A percentile compares a stretch with the other conserved stretches of the same genome.
Evolutionary conservation across 2,113 vertebrate species (phyloP).

Genomic region (Gobius niger): DNA sequence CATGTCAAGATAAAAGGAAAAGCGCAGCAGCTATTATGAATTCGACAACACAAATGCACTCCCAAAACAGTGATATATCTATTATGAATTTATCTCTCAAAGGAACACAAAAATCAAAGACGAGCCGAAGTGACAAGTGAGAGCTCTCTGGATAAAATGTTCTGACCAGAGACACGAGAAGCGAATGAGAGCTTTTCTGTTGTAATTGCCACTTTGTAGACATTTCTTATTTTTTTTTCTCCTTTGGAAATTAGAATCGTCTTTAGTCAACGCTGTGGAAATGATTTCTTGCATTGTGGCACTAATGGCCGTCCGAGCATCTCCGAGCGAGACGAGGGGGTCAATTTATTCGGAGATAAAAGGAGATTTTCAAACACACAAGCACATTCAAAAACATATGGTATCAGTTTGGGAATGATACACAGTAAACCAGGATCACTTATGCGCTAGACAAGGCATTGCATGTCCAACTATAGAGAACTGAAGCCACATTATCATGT

Average conservation of each 20-base stretch:
- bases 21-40: background rate
- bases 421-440: background rate
- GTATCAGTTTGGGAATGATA: background rate
- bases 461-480: background rate
- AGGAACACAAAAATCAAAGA: conserved; percentile 8
- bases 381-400: conserved; percentile 3
- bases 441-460: background rate
- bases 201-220: conserved; percentile 47
- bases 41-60: background rate
- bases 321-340: conserved; percentile 29
- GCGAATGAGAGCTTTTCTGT: conserved; percentile 8
- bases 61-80: background rate
- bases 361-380: conserved; percentile 12
- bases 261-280: conserved; percentile 29
- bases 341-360: conserved; percentile 49
- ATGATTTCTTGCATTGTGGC: conserved; percentile 42
- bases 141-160: conserved; percentile 19
- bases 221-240: background rate
- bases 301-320: conserved; percentile 40
- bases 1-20: conserved; percentile 10
- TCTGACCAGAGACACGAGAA: background rate
- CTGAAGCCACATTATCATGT: background rate
- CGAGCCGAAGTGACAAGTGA: background rate
- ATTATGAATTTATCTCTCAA: background rate
- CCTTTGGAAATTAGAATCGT: conserved; percentile 46